Conservation (phyloP, 92 coral and sea anemone genomes). For the Palythoa caribaeorum region DNA sequence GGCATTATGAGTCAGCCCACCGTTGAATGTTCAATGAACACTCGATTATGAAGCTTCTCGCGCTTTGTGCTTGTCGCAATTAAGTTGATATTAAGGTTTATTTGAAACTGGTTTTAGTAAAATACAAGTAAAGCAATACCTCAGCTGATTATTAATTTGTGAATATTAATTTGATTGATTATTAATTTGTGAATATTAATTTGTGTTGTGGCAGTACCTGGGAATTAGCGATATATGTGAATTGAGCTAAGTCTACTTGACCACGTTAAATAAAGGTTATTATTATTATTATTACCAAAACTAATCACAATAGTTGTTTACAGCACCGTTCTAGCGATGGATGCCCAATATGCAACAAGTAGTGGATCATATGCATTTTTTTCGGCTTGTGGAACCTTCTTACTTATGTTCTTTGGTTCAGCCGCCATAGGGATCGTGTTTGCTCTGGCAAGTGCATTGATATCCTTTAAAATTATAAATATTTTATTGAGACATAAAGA, state of each 20-base stretch:
- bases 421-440: constrained; percentile 94
- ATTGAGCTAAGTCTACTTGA: no score
- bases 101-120: background rate
- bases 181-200: no score
- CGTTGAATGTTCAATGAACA: no score
- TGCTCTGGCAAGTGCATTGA: constrained; percentile 94
- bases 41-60: no score
- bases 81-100: background rate
- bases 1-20: no score
- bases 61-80: no score
- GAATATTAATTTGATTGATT: no score
- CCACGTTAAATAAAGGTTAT: no score
- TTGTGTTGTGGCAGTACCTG: no score
- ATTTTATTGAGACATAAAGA: background rate
- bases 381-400: constrained; percentile 88
- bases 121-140: background rate
- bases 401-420: constrained; percentile 96
- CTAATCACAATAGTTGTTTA: background rate
- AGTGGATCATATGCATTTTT: constrained; percentile 81
- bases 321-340: constrained; percentile 88
- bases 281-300: no score
- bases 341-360: constrained; percentile 77
- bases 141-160: no score
- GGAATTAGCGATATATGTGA: no score
- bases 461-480: constrained; percentile 73